Conservation (phyloP, 2,797 vertebrate species). For the Falco berigora region DNA sequence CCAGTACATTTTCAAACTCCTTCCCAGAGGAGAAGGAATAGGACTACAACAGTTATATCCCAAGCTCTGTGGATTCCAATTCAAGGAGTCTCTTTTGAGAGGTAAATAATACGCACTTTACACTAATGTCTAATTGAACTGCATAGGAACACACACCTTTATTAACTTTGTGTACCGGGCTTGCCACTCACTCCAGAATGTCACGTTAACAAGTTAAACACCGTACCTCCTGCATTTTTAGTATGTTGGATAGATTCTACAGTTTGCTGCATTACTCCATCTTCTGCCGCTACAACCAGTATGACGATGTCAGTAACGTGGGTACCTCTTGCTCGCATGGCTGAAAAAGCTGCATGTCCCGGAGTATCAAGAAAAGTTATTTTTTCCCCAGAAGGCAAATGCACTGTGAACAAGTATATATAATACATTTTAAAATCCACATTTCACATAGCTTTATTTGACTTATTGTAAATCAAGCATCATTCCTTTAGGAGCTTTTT, state of each 20-base stretch:
- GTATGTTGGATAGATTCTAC: conserved; percentile 91
- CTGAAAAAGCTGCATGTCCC: conserved; percentile 92
- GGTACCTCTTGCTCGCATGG: conserved; percentile 90
- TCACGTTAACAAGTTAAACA: not conserved
- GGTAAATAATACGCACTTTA: not conserved
- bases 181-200: not conserved
- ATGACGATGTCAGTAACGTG: conserved; percentile 88
- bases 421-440: not conserved
- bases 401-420: conserved; percentile 70
- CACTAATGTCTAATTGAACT: not conserved
- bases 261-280: conserved; percentile 94
- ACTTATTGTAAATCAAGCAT: not conserved
- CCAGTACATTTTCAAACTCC: not conserved
- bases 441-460: not conserved
- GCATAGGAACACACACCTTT: not conserved
- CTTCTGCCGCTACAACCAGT: conserved; percentile 92
- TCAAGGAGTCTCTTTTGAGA: not conserved
- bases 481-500: not conserved
- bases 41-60: not conserved
- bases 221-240: conserved; percentile 80
- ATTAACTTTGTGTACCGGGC: not conserved
- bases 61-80: not conserved
- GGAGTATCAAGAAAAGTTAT: conserved; percentile 97
- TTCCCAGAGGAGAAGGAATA: not conserved
- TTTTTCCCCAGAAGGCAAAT: conserved; percentile 86